phyloP scores from a whole-genome alignment of 1,140 invertebrate species.

The Lordiphosa collinella region DNA sequence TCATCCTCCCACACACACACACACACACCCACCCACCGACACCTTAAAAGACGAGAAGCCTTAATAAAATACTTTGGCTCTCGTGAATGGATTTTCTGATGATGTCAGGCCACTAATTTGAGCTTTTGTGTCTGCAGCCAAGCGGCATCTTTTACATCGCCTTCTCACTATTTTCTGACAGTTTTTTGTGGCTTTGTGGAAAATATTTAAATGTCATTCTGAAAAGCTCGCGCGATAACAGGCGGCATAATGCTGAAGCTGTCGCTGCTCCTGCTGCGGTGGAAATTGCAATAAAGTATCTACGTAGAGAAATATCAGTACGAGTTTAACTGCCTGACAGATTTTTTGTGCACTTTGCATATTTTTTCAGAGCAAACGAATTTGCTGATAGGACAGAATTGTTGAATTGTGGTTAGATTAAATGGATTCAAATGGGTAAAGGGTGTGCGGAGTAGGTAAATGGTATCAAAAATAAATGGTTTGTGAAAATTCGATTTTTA shows the following conservation, averaged over 20 bases:
- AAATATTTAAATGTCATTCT: slow-evolving; percentile 71
- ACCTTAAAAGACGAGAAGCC: slow-evolving; percentile 13
- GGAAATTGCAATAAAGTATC: slow-evolving; percentile 66
- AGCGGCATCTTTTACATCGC: slow-evolving; percentile 3
- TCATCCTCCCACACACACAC: slow-evolving; percentile 2
- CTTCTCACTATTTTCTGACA: slow-evolving; percentile 52
- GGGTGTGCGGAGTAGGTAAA: background rate
- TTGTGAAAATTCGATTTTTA: background rate
- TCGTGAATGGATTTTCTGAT: slow-evolving; percentile 28
- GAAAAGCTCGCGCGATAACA: slow-evolving; percentile 43
- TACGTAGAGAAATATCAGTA: slow-evolving; percentile 20
- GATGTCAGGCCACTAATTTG: slow-evolving; percentile 55
- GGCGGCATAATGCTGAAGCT: slow-evolving; percentile 18
- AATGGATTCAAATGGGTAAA: background rate
- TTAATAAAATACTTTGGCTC: too few species aligned
- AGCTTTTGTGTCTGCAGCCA: slow-evolving; percentile 28
- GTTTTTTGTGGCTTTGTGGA: slow-evolving; percentile 53
- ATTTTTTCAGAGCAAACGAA: slow-evolving; percentile 4
- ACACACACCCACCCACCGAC: background rate
- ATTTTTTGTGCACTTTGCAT: slow-evolving; percentile 39
- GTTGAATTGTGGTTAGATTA: slow-evolving; percentile 48
- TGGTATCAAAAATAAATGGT: background rate
- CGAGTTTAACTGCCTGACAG: slow-evolving; percentile 21
- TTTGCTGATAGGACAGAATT: slow-evolving; percentile 35
- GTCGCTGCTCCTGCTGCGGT: slow-evolving; percentile 46